A percentile compares a stretch with the other conserved stretches of the same genome.
Evolutionary conservation across 2,113 vertebrate genomes (phyloP).

Genomic region (Lycaon pictus): DNA sequence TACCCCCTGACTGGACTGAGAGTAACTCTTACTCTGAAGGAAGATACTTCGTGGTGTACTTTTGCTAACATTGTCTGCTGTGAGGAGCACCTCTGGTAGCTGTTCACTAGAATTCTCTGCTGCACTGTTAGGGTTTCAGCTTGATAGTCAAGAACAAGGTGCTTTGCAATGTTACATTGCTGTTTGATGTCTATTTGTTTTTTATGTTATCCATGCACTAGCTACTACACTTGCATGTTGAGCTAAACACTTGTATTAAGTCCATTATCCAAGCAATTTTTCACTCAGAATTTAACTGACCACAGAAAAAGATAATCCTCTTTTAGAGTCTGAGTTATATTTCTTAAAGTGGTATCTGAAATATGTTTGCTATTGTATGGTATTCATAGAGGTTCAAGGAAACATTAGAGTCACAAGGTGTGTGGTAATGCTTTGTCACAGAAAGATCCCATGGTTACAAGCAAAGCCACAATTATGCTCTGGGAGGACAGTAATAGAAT

Average conservation of each 20-base stretch:
- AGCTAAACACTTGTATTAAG: not conserved
- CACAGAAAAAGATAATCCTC: not conserved
- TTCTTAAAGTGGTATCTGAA: slow-evolving; percentile 1
- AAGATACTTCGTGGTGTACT: not conserved
- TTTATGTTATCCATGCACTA: not conserved
- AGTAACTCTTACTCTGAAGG: not conserved
- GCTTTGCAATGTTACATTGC: not conserved
- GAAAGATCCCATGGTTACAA: not conserved
- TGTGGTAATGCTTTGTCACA: not conserved
- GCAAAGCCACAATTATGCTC: not conserved
- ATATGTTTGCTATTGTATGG: not conserved
- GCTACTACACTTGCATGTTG: not conserved
- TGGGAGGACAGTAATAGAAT: not conserved
- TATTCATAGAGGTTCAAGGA: not conserved
- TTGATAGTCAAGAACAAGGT: not conserved
- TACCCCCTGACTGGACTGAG: not conserved
- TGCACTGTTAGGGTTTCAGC: not conserved
- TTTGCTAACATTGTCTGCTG: not conserved
- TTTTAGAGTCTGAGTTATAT: not conserved
- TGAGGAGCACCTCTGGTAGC: not conserved
- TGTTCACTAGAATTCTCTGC: not conserved
- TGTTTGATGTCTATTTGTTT: not conserved
- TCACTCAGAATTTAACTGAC: not conserved
- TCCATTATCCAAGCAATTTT: not conserved
- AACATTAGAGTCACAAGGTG: not conserved